Conservation (phyloP, 2,113 vertebrate species). For the Gnathonemus echidnorhynchus region DNA sequence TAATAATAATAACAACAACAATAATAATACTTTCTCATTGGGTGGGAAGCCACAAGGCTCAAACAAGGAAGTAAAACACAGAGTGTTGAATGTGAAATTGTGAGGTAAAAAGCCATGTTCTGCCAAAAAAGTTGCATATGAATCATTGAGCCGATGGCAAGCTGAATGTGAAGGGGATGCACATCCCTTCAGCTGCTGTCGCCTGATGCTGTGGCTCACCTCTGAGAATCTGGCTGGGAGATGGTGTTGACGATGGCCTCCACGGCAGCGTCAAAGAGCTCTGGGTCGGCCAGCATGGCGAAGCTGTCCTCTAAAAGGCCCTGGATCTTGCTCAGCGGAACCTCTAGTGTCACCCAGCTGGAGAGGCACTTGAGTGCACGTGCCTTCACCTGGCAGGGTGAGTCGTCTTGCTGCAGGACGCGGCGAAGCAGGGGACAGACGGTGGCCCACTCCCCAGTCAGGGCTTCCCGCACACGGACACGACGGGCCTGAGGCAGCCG, state of each 20-base stretch:
- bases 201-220: constrained; percentile 60
- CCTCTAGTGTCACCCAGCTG: constrained; percentile 86
- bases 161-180: not conserved
- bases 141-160: not conserved
- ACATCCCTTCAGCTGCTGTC: not conserved
- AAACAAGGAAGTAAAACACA: not conserved
- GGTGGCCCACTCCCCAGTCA: constrained; percentile 71
- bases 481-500: constrained; percentile 77
- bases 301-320: constrained; percentile 85
- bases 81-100: not conserved
- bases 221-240: constrained; percentile 89
- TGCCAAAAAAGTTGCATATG: not conserved
- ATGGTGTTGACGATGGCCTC: constrained; percentile 87
- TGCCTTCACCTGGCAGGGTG: constrained; percentile 61
- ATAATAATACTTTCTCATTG: not conserved
- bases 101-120: not conserved
- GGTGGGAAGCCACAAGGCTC: not conserved
- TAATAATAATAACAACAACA: not conserved
- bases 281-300: constrained; percentile 68
- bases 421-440: constrained; percentile 85
- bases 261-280: constrained; percentile 88
- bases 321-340: constrained; percentile 78
- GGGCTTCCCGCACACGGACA: constrained; percentile 73
- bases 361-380: constrained; percentile 87
- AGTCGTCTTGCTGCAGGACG: constrained; percentile 80